Evolutionary conservation across 64 coral and sea anemone genomes (phyloP), one percentile per base, ranked within the genome.

Genomic region (Trachythela sp.): DNA sequence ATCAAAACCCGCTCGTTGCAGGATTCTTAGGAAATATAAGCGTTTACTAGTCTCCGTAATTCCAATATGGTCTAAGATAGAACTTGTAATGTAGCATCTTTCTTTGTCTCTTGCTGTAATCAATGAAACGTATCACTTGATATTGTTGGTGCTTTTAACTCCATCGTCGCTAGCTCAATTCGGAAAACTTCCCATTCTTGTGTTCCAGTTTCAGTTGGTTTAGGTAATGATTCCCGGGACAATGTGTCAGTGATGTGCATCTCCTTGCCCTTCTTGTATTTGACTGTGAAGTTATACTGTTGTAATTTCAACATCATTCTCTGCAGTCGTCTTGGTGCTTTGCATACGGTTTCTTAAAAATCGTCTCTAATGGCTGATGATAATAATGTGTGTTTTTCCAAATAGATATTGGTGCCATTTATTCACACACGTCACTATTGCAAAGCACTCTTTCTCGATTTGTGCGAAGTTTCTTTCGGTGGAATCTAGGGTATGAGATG

Each of bases 221-320:
- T 59, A 36, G 4, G 29, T 8, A 58, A 26, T 31, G 84, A n/a
- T 51, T 36, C 84, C 22, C 64, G 84, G 39, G 84, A 87, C 38
- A 91, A 38, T 24, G 84, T 91, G 60, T 87, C 90, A 20, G 84
- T 58, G 8, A 87, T 40, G 17, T 51, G 86, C 42, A 91, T 52
- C 50, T 91, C 40, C 32, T 87, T 91, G 13, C 86, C 86, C 39
- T 11, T 45, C 11, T 45, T 45, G 11, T 45, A 45, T 45, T 6
- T 11, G 4, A 45, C 26, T 29, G 70, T 14, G 49, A 35, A 14
- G 10, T 26, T 35, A 83, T 13, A n/a, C 8, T 89, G 15, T 71
- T 89, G 30, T 83, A 77, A 18, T 89, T 71, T 39, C 40, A 71
- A 13, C 76, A 35, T 45, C 42, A 24, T 75, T 75, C 40, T 89